A percentile compares a stretch with the other conserved stretches of the same genome.
These are phyloP conservation scores for Gnatocerus cornutus DNA, from an alignment of 2,888 invertebrate species.

Conservation along the genomic window DNA sequence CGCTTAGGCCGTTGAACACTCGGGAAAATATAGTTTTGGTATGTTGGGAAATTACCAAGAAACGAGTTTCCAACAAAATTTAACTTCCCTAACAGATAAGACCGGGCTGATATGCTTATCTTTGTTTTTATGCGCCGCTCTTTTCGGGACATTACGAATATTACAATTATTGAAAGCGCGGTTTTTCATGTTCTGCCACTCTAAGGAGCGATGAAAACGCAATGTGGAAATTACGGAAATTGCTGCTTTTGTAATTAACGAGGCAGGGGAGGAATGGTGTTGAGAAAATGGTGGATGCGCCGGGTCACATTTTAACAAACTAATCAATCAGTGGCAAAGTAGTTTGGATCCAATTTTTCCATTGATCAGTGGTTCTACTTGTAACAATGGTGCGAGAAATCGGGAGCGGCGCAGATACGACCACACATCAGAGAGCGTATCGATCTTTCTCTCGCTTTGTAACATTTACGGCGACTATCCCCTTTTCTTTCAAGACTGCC, in stretches of 20 bases:
- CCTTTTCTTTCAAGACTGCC: slow-evolving; percentile 34
- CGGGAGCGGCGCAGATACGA: slow-evolving; percentile 50
- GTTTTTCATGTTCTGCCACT: too few species aligned
- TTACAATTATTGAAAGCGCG: slow-evolving; percentile 1
- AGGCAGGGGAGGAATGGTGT: slow-evolving; percentile 5
- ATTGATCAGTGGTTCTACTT: slow-evolving; percentile 35
- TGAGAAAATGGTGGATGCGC: neutral
- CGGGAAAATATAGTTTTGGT: slow-evolving; percentile 62
- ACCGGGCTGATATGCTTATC: slow-evolving; percentile 47
- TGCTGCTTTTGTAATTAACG: slow-evolving; percentile 44
- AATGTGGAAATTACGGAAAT: slow-evolving; percentile 44
- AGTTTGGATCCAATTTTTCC: slow-evolving; percentile 4
- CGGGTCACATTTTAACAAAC: neutral
- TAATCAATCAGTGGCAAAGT: neutral
- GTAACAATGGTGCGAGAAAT: slow-evolving; percentile 37
- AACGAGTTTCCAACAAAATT: slow-evolving; percentile 63
- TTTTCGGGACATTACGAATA: slow-evolving; percentile 43
- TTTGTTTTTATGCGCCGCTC: slow-evolving; percentile 43
- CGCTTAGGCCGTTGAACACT: slow-evolving; percentile 59
- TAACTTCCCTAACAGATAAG: slow-evolving; percentile 47
- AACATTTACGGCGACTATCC: slow-evolving; percentile 51
- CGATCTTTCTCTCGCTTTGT: slow-evolving; percentile 51
- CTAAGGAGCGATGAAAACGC: too few species aligned
- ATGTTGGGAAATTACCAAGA: slow-evolving; percentile 63
- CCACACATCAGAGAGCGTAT: slow-evolving; percentile 52